Evolutionary conservation across 2,113 vertebrate genomes (phyloP).

Genomic region (Oncorhynchus mykiss): DNA sequence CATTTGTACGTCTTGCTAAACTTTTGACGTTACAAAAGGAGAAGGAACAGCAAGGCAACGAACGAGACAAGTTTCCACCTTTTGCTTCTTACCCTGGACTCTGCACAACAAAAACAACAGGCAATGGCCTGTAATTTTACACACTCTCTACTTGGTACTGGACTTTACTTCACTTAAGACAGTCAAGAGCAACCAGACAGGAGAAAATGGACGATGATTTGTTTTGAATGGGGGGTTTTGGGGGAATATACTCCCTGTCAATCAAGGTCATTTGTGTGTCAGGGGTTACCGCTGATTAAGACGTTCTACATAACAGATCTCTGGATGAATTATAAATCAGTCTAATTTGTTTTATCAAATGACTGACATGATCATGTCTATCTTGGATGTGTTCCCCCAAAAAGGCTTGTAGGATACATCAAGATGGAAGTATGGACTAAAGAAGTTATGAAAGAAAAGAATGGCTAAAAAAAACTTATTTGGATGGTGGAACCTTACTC

Average conservation of each 20-base stretch:
- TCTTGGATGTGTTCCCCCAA: background rate
- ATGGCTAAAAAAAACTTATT: constrained; percentile 21
- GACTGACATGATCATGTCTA: background rate
- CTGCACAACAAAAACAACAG: constrained; percentile 43
- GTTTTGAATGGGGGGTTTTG: background rate
- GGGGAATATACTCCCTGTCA: constrained; percentile 25
- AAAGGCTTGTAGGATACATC: constrained; percentile 33
- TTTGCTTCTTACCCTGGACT: constrained; percentile 28
- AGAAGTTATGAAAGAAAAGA: constrained; percentile 38
- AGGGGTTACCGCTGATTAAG: background rate
- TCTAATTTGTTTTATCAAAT: constrained; percentile 14
- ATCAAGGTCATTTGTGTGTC: background rate
- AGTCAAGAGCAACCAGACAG: constrained; percentile 20
- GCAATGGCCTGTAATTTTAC: background rate
- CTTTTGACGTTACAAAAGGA: constrained; percentile 40
- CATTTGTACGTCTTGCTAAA: constrained; percentile 65
- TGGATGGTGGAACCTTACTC: constrained; percentile 44
- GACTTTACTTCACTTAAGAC: constrained; percentile 7
- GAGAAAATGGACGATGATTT: background rate
- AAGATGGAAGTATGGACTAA: constrained; percentile 36
- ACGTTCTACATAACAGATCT: constrained; percentile 48
- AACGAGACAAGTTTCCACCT: constrained; percentile 30
- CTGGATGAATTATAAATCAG: constrained; percentile 41
- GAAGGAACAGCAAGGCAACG: constrained; percentile 34
- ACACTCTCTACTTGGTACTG: constrained; percentile 18